phyloP scores from a whole-genome alignment of 2,888 invertebrate species.

The Oxyscelio sp. region DNA sequence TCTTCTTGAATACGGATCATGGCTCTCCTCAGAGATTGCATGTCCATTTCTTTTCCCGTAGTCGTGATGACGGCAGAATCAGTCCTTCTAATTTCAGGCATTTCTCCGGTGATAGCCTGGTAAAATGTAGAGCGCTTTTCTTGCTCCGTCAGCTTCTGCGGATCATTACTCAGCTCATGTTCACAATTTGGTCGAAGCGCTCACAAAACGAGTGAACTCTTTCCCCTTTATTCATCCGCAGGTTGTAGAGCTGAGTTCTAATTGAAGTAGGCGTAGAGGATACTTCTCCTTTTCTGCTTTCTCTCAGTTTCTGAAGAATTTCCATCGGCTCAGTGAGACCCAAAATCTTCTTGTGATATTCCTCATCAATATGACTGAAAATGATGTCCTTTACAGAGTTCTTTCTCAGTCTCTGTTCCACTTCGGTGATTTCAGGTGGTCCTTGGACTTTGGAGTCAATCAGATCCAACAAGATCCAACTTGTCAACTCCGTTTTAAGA shows the following conservation, averaged over 20 bases:
- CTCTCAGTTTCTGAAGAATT: too few species aligned
- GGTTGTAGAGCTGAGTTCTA: too few species aligned
- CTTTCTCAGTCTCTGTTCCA: slow-evolving; percentile 43
- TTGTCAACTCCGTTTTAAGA: slow-evolving; percentile 67
- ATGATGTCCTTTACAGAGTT: slow-evolving; percentile 72
- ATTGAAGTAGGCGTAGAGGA: too few species aligned
- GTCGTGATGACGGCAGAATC: slow-evolving; percentile 58
- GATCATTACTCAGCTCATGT: slow-evolving; percentile 56
- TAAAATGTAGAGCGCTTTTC: slow-evolving; percentile 65
- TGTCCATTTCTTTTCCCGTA: slow-evolving; percentile 64
- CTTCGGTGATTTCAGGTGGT: slow-evolving; percentile 49
- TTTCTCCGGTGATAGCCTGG: slow-evolving; percentile 66
- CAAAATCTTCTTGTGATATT: too few species aligned
- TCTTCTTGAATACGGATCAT: slow-evolving; percentile 52
- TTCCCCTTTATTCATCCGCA: too few species aligned
- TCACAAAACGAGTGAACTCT: slow-evolving; percentile 61
- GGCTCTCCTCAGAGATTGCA: slow-evolving; percentile 55
- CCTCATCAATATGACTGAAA: too few species aligned
- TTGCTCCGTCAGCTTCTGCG: slow-evolving; percentile 45
- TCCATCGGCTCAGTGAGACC: too few species aligned
- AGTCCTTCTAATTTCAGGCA: slow-evolving; percentile 61
- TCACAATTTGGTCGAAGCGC: slow-evolving; percentile 68
- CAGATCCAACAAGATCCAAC: slow-evolving; percentile 58
- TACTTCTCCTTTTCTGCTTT: too few species aligned
- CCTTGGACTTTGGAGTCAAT: slow-evolving; percentile 46